Evolutionary conservation across 2,797 vertebrate genomes (phyloP).

Genomic region (Ficedula albicollis): DNA sequence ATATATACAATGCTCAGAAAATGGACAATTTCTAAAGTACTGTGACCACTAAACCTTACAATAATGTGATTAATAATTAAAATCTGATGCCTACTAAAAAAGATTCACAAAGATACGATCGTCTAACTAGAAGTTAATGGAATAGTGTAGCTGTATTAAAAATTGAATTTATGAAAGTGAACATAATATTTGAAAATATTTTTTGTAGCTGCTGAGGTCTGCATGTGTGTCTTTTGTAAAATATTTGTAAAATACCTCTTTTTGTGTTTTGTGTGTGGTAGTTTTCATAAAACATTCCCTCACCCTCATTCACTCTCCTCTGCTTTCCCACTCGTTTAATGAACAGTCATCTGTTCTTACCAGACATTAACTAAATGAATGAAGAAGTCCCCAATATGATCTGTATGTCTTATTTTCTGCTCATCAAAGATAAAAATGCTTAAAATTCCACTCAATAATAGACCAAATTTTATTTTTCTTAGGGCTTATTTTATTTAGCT

Average conservation of each 20-base stretch:
- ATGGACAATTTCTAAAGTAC: background rate
- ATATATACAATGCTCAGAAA: background rate
- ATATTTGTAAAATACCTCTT: background rate
- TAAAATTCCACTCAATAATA: slow-evolving; percentile 59
- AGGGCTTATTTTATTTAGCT: slow-evolving; percentile 34
- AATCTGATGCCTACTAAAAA: background rate
- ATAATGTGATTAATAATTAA: background rate
- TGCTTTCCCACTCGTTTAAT: background rate
- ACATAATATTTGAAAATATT: background rate
- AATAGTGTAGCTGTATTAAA: background rate
- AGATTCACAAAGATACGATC: background rate
- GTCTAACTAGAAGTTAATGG: background rate
- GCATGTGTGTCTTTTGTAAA: background rate
- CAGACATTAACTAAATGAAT: background rate
- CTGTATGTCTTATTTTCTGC: background rate
- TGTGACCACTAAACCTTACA: background rate
- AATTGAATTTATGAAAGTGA: background rate
- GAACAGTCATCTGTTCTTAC: background rate
- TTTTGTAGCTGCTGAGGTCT: background rate
- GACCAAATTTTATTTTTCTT: slow-evolving; percentile 59
- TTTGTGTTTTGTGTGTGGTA: background rate
- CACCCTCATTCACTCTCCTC: background rate
- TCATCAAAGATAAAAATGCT: slow-evolving; percentile 32
- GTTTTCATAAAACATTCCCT: background rate
- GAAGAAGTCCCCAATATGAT: background rate